Base-by-base conservation (phyloP, 2,113 vertebrate genomes). In the Cyrtonyx montezumae region DNA sequence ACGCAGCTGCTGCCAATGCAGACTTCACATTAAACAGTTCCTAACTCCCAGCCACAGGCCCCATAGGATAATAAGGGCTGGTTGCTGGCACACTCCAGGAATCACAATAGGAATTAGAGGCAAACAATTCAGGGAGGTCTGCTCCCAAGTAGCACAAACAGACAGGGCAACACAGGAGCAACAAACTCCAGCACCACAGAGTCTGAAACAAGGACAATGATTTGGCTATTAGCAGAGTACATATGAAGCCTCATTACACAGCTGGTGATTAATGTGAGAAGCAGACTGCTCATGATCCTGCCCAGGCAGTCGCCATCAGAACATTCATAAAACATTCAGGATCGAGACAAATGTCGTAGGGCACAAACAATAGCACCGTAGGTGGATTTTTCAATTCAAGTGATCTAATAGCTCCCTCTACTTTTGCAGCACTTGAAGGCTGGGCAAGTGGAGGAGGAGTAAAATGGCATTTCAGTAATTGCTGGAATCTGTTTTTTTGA, bases 191-290 rank as follows among this genome's bases (percentile, higher is more conserved):
- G 79, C 79, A 73, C 1, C 3, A 5, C 21, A 82, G 53, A 51
- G 58, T 3, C 80, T 79, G 80, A 63, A 26, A 79, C 43, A 68
- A 84, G 62, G 86, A 80, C 69, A 90, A 66, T 5, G 4, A 80
- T 85, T 77, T 86, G 79, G 88, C 68, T 67, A 75, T 86, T 91
- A 94, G 80, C 51, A 76, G 79, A 90, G 90, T 63, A 68, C 83
- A 79, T 62, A 74, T 8, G 88, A 92, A 87, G 84, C 91, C 80
- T 95, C 94, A 66, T 91, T 88, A 88, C 92, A 84, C 95, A 96
- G 94, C 92, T 76, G 88, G 92, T 96, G 94, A 95, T 94, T 92
- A 94, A 91, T 88, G 94, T 51, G 95, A 95, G 92, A 40, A 93
- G 87, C 91, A 96, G 95, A 71, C 88, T 90, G 95, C 94, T 94